Conservation (phyloP, 2,888 invertebrate genomes). For the Limenitis camilla region DNA sequence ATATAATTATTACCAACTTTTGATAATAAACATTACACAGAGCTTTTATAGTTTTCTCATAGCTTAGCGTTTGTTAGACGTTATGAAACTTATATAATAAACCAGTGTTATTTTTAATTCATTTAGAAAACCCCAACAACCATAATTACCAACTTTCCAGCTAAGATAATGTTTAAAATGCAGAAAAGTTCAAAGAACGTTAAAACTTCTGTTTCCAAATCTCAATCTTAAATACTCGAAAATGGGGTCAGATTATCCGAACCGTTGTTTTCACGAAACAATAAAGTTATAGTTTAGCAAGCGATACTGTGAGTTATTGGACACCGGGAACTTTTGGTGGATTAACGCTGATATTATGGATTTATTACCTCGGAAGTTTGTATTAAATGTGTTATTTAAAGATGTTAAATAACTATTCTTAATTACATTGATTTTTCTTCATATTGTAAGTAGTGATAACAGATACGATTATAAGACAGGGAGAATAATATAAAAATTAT, state of each 20-base stretch:
- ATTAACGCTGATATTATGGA: conserved; percentile 50
- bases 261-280: conserved; percentile 41
- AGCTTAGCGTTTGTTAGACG: no score
- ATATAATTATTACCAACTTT: no score
- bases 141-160: not conserved
- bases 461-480: no score
- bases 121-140: no score
- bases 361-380: conserved; percentile 46
- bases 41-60: no score
- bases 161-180: not conserved
- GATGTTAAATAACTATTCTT: no score
- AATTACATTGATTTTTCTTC: no score
- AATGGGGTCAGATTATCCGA: conserved; percentile 37
- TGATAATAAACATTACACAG: no score
- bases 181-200: conserved; percentile 18
- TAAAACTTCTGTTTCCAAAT: conserved; percentile 24
- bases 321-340: conserved; percentile 41
- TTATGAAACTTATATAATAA: no score
- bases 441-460: no score
- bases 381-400: conserved; percentile 15
- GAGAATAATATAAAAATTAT: conserved; percentile 2
- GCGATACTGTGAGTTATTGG: conserved; percentile 46
- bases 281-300: conserved; percentile 36
- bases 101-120: no score
- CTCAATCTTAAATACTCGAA: conserved; percentile 31